Evolutionary conservation across 2,888 invertebrate genomes (phyloP).

Genomic region (Endotricha flammealis): DNA sequence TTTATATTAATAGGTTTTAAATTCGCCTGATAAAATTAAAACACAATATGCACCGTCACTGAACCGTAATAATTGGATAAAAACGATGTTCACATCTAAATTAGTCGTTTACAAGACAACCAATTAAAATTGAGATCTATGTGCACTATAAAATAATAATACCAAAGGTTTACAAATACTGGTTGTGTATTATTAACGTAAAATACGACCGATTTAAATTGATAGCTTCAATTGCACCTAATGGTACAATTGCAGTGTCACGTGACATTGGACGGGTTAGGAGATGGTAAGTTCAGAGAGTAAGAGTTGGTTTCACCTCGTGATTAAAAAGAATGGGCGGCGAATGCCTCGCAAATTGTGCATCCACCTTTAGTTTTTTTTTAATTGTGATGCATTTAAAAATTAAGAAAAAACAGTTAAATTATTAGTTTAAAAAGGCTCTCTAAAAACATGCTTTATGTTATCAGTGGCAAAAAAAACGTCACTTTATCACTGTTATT

Average conservation of each 20-base stretch:
- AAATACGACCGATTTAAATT: background rate
- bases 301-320: too few relatives aligned
- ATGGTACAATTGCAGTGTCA: background rate
- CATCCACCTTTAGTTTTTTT: too few relatives aligned
- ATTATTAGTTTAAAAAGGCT: too few relatives aligned
- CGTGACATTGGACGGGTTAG: background rate
- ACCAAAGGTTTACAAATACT: background rate
- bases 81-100: slow-evolving; percentile 41
- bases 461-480: too few relatives aligned
- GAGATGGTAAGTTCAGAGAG: background rate
- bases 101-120: slow-evolving; percentile 23
- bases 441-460: too few relatives aligned
- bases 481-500: too few relatives aligned
- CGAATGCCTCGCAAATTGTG: too few relatives aligned
- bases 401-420: too few relatives aligned
- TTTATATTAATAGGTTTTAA: too few relatives aligned
- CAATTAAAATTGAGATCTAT: slow-evolving; percentile 10
- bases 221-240: background rate
- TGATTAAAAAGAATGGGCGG: too few relatives aligned
- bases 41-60: slow-evolving; percentile 3
- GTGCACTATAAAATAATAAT: background rate
- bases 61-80: slow-evolving; percentile 37
- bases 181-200: background rate
- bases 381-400: too few relatives aligned
- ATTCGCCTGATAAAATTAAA: background rate